Conservation (phyloP, 1,140 invertebrate genomes). For the Fopius arisanus region DNA sequence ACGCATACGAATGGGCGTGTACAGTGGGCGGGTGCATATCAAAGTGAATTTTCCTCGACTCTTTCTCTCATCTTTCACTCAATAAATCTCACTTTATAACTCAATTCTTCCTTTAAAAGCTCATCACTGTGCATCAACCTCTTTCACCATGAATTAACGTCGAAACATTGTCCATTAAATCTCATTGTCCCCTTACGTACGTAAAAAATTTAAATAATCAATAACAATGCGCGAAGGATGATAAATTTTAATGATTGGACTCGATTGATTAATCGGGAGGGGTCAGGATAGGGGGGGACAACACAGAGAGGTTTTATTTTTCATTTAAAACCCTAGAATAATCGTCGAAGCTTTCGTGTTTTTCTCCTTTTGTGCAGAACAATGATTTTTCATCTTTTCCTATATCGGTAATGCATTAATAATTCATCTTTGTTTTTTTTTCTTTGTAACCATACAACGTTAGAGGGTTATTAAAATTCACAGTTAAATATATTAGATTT, state of each 20-base stretch:
- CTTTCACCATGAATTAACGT: neutral
- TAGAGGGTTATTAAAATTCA: conserved; percentile 56
- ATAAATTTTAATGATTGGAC: conserved; percentile 16
- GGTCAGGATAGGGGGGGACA: neutral
- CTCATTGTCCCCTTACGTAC: neutral
- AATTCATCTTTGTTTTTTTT: conserved; percentile 7
- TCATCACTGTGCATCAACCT: conserved; percentile 13
- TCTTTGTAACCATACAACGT: conserved; percentile 40
- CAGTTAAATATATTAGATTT: conserved; percentile 58
- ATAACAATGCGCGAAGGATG: conserved; percentile 10
- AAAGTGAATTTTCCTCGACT: conserved; percentile 43
- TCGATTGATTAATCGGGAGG: neutral
- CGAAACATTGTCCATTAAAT: neutral
- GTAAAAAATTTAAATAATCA: neutral
- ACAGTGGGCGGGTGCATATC: conserved; percentile 53
- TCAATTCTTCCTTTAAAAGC: neutral
- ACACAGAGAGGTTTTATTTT: conserved; percentile 28
- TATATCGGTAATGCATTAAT: conserved; percentile 44
- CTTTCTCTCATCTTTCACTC: conserved; percentile 21
- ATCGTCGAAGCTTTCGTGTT: conserved; percentile 52
- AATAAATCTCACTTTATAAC: neutral
- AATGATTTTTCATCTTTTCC: conserved; percentile 35
- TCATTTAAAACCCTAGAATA: conserved; percentile 52
- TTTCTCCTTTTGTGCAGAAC: conserved; percentile 56
- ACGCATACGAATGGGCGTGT: conserved; percentile 58